Evolutionary conservation across 2,888 invertebrate genomes (phyloP).

Genomic region (Heliconius erato): DNA sequence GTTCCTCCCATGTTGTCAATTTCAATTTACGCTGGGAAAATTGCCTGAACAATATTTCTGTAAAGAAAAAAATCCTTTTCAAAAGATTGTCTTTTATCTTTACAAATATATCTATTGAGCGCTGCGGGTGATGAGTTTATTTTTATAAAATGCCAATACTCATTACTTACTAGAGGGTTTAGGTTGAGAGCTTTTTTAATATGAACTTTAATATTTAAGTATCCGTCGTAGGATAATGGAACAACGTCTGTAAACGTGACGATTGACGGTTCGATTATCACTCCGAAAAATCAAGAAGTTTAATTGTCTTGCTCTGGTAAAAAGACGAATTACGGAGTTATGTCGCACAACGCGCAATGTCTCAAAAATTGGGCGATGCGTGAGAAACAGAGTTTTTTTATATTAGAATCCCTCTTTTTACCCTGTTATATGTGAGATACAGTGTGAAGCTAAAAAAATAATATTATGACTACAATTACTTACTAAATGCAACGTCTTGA

Average conservation of each 20-base stretch:
- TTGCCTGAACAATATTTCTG: conserved; percentile 19
- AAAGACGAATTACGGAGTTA: too few species aligned
- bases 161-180: not conserved
- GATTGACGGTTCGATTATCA: too few species aligned
- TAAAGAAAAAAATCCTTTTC: conserved; percentile 15
- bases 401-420: too few species aligned
- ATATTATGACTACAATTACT: too few species aligned
- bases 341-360: too few species aligned
- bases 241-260: not conserved
- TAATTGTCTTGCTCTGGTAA: too few species aligned
- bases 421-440: too few species aligned
- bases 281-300: too few species aligned
- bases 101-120: not conserved
- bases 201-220: not conserved
- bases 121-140: not conserved
- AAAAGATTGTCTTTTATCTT: not conserved
- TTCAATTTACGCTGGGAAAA: conserved; percentile 25
- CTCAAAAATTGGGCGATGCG: too few species aligned
- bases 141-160: conserved; percentile 8
- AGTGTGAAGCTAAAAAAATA: too few species aligned
- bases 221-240: not conserved
- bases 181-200: not conserved
- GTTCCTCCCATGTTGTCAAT: conserved; percentile 17
- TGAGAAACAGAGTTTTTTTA: too few species aligned
- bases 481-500: too few species aligned